A percentile compares a stretch with the other conserved stretches of the same genome.
These are phyloP conservation scores for Dione juno DNA, from an alignment of 2,888 invertebrate genomes.

Conservation along the genomic window DNA sequence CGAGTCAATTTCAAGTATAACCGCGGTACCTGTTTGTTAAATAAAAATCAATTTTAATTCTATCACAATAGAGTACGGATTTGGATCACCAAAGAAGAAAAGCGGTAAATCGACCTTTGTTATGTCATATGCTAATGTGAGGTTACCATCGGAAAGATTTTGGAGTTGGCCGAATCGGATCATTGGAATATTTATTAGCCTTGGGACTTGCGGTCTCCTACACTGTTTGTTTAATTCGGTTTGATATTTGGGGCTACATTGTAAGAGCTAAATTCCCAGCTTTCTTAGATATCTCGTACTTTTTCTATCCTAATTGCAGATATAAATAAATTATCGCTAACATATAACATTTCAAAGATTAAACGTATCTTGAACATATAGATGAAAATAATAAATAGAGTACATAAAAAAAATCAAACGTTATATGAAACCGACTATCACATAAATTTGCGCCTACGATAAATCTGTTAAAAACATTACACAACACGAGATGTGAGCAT, in stretches of 20 bases:
- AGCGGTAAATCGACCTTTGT: conserved; percentile 50
- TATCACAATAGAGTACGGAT: conserved; percentile 43
- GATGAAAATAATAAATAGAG: no score
- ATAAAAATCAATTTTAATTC: conserved; percentile 31
- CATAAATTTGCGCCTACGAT: neutral
- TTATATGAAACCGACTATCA: neutral
- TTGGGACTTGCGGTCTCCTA: conserved; percentile 62
- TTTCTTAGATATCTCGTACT: conserved; percentile 12
- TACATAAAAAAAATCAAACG: neutral
- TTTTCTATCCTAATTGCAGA: neutral
- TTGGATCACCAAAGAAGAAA: conserved; percentile 31
- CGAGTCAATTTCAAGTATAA: conserved; percentile 30
- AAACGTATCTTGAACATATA: no score
- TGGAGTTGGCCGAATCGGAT: conserved; percentile 71
- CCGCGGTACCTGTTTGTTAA: neutral
- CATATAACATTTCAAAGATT: no score
- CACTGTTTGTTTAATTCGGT: conserved; percentile 53
- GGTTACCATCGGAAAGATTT: conserved; percentile 76
- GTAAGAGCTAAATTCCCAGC: conserved; percentile 1
- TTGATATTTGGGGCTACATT: conserved; percentile 47
- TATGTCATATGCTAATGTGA: conserved; percentile 71
- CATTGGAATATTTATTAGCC: conserved; percentile 79
- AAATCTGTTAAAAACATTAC: neutral
- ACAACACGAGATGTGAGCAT: neutral
- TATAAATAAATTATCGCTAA: no score